phyloP scores from a whole-genome alignment of 2,888 invertebrate species.

The Acheta domesticus region DNA sequence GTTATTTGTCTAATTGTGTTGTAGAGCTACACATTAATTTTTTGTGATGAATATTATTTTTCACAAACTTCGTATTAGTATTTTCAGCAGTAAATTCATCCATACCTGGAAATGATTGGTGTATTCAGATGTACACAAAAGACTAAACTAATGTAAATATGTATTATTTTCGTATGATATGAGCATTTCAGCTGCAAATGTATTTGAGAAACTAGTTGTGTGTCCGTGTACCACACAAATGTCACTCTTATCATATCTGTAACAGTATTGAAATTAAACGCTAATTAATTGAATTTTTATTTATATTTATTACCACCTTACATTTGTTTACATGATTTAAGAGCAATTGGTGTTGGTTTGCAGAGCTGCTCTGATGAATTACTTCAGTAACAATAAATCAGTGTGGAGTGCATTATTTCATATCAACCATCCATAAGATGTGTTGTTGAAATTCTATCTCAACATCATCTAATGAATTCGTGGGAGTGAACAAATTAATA shows the following conservation, averaged over 20 bases:
- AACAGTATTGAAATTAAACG: background rate
- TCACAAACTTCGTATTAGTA: background rate
- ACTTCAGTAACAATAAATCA: background rate
- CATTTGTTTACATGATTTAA: background rate
- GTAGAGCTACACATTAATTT: background rate
- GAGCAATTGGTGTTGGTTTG: background rate
- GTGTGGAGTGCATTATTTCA: too few species aligned
- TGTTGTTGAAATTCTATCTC: too few species aligned
- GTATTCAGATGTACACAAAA: background rate
- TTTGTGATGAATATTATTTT: background rate
- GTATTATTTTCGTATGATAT: slow-evolving; percentile 7
- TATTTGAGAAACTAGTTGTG: background rate
- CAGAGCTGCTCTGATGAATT: background rate
- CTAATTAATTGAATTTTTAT: background rate
- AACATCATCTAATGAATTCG: too few species aligned
- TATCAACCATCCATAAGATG: too few species aligned
- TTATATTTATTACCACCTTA: background rate
- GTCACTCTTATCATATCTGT: background rate
- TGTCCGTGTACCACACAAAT: background rate
- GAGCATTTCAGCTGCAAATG: slow-evolving; percentile 3
- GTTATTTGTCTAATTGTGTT: background rate
- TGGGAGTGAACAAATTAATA: too few species aligned
- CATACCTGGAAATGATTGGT: background rate
- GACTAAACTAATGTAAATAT: background rate
- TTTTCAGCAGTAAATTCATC: background rate